A percentile compares a stretch with the other conserved stretches of the same genome.
Evolutionary conservation across 2,113 vertebrate species (phyloP).

Genomic region (Larimichthys polyactis): DNA sequence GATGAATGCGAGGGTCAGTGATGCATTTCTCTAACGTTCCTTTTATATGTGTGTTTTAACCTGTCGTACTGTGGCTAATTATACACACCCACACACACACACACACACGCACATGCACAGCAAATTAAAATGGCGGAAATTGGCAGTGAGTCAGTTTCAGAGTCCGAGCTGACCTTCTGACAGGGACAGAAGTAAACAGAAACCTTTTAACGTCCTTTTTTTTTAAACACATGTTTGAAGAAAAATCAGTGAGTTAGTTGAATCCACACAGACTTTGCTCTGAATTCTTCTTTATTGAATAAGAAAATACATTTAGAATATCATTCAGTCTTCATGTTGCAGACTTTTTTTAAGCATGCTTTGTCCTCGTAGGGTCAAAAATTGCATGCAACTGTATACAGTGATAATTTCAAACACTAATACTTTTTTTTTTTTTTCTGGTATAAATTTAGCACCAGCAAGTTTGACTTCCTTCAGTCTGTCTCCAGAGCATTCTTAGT

Average conservation of each 20-base stretch:
- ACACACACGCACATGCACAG: neutral
- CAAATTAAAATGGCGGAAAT: conserved; percentile 68
- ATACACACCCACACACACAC: neutral
- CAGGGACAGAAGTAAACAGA: neutral
- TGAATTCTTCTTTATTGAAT: neutral
- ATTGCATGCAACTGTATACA: neutral
- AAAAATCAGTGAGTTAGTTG: neutral
- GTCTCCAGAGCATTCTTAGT: neutral
- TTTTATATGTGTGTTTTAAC: conserved; percentile 2
- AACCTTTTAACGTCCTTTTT: neutral
- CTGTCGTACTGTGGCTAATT: neutral
- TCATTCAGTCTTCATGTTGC: neutral
- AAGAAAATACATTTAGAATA: neutral
- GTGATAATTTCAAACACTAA: neutral
- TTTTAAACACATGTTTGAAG: neutral
- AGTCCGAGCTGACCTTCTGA: conserved; percentile 67
- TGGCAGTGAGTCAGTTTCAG: conserved; percentile 63
- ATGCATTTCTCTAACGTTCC: neutral
- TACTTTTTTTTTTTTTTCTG: neutral
- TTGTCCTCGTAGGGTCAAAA: neutral
- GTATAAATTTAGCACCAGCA: neutral
- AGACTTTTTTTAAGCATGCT: conserved; percentile 7
- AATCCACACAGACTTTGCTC: neutral
- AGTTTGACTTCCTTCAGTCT: neutral
- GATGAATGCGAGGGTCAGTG: neutral